A percentile compares a stretch with the other conserved stretches of the same genome.
Conservation (phyloP, 2,113 vertebrate genomes). For the Pao palembangensis region DNA sequence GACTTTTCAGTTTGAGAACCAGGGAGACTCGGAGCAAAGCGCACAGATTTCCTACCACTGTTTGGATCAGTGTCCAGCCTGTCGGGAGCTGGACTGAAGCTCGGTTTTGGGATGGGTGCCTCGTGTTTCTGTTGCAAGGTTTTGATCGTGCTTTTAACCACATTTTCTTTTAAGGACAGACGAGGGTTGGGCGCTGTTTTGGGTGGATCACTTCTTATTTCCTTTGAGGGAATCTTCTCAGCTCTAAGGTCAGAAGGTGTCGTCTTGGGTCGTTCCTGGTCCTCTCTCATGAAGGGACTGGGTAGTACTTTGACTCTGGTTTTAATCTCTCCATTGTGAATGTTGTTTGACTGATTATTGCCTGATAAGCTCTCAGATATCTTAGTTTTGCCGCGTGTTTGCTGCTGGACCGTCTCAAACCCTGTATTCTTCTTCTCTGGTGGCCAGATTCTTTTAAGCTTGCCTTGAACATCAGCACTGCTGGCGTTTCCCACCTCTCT, state of each 20-base stretch:
- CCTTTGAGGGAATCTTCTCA: constrained; percentile 14
- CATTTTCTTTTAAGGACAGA: not conserved
- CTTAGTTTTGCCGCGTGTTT: constrained; percentile 20
- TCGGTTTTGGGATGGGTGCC: constrained; percentile 7
- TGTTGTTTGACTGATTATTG: constrained; percentile 6
- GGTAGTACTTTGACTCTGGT: constrained; percentile 18
- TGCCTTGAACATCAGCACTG: constrained; percentile 47
- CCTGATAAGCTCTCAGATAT: constrained; percentile 15
- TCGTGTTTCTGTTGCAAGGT: constrained; percentile 5
- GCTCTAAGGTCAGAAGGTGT: not conserved
- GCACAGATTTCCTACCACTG: constrained; percentile 64
- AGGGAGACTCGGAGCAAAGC: constrained; percentile 53
- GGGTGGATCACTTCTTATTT: constrained; percentile 14
- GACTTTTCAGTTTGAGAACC: constrained; percentile 5
- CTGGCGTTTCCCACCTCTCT: constrained; percentile 36
- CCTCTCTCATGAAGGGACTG: not conserved
- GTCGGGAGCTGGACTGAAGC: not conserved
- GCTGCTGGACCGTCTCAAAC: constrained; percentile 1
- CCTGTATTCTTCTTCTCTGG: constrained; percentile 62
- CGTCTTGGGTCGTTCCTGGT: constrained; percentile 15
- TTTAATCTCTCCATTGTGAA: constrained; percentile 12
- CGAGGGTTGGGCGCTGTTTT: constrained; percentile 25
- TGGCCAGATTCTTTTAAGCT: constrained; percentile 70
- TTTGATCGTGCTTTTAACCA: constrained; percentile 3
- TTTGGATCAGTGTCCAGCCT: not conserved